Base-by-base conservation (phyloP, 2,888 invertebrate species). In the Ganaspis brasiliensis region DNA sequence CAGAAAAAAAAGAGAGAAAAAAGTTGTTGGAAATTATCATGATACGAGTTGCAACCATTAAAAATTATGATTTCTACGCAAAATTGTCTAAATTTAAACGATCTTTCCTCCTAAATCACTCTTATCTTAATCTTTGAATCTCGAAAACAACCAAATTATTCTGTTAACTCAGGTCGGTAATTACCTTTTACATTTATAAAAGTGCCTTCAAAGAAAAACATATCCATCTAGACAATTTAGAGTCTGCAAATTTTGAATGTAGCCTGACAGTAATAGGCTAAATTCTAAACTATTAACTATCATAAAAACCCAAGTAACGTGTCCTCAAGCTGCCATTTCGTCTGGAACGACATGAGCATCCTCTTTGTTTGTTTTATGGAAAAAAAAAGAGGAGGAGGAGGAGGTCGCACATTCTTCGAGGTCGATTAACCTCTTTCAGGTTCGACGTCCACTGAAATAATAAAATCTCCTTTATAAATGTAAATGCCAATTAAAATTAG, bases 381-480 rank as follows among this genome's bases (percentile, higher is more conserved):
- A 63, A 52, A 63, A 67, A n/a, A n/a, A 67, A 55, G 74, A 45
- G n/a, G n/a, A n/a, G n/a, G n/a, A n/a, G n/a, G n/a, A n/a, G 37
- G 72, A 72, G 31, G 21, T 72, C 37, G 55, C 40, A 24, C 37
- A 31, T 72, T 72, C 63, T 45, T 40, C 6, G 19, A 67, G 74
- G 67, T 74, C 55, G 67, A 74, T 67, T 74, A 56, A 74, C 74
- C 67, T 74, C 24, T 52, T 56, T 40, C 67, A 37, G 35, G 74
- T 74, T 74, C 74, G 67, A 74, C 56, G 67, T 74, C 67, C 74
- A 35, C 52, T 35, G 35, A 67, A 67, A 74, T 74, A 19, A 35
- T 67, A 67, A 67, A 21, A 35, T 37, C 35, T 8, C 35, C 1
- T 19, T 52, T 52, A 52, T 19, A 52, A 9, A n/a, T n/a, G n/a